Base-by-base conservation (phyloP, 2,888 invertebrate genomes). In the Melanostoma scalare region DNA sequence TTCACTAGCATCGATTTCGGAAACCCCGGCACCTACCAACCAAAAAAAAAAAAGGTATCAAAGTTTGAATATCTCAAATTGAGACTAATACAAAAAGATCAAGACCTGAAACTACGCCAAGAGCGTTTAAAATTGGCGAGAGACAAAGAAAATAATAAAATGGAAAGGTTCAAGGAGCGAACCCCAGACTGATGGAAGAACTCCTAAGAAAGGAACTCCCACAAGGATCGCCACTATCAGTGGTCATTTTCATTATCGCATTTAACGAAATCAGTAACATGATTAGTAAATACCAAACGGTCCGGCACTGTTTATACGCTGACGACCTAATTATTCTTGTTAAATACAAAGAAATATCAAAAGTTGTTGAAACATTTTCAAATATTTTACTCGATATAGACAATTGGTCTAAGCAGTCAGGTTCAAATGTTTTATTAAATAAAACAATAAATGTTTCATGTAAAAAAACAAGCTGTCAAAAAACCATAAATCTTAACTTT, bases 311-410 rank as follows among this genome's bases (percentile, higher is more conserved):
- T 30, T 6, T 46, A 3, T 73, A 73, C 30, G 52, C 72, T 0
- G 65, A 56, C 8, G 35, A 56, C 31, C 33, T 65, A 0, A 36
- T 48, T 0, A 50, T 56, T 8, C 52, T 71, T 2, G 10, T 33
- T 6, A 60, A 60, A 52, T 53, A 20, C 31, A 56, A 73, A 0
- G 56, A 55, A 6, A 9, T 61, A 3, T 8, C 50, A 31, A 44
- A 30, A 9, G 35, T 53, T 1, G 2, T 3, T 3, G 8, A 46
- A 9, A 31, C 20, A 5, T 52, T 42, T 30, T 4, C 4, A 20
- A 40, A 46, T 6, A 63, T 58, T 40, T 10, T 71, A n/a, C 3
- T 9, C 10, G 58, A 58, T 6, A 46, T 71, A 6, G n/a, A 60
- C 10, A 35, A 6, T 3, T 71, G 60, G 69, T 38, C 36, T 33